Conservation (phyloP, 2,888 invertebrate genomes). For the Ochropleura plecta region DNA sequence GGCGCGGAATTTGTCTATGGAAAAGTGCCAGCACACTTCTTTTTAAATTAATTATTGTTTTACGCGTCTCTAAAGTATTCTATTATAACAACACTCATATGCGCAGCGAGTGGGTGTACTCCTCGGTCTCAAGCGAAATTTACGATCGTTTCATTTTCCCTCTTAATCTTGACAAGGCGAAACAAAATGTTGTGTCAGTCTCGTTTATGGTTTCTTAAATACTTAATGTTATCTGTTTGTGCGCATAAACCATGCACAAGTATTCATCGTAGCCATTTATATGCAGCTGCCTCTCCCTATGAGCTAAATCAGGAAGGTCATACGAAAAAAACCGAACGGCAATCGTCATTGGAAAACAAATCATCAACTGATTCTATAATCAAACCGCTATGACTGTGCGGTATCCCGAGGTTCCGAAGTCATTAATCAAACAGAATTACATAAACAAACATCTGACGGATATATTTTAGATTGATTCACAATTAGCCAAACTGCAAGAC, state of each 20-base stretch:
- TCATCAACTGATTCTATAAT: conserved; percentile 57
- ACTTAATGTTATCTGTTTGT: conserved; percentile 61
- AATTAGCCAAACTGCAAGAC: conserved; percentile 51
- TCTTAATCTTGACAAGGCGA: conserved; percentile 83
- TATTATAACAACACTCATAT: conserved; percentile 85
- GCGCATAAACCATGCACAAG: conserved; percentile 6
- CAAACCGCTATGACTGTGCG: conserved; percentile 35
- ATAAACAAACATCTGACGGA: conserved; percentile 62
- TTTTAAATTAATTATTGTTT: conserved; percentile 90
- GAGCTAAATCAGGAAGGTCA: conserved; percentile 58
- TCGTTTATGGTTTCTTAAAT: conserved; percentile 76
- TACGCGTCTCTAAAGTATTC: conserved; percentile 86
- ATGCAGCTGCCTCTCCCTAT: conserved; percentile 5
- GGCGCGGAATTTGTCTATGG: conserved; percentile 82
- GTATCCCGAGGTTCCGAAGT: conserved; percentile 50
- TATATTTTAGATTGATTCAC: conserved; percentile 63
- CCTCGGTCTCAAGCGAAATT: conserved; percentile 79
- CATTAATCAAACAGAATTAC: conserved; percentile 57
- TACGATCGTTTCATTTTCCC: conserved; percentile 87
- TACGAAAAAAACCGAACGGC: conserved; percentile 39
- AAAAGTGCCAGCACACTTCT: conserved; percentile 85
- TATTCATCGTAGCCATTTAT: conserved; percentile 1
- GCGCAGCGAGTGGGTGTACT: conserved; percentile 79
- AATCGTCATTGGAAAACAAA: conserved; percentile 53
- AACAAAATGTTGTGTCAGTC: conserved; percentile 80